phyloP scores from a whole-genome alignment of 2,113 vertebrate species.

The Chaetura pelagica region DNA sequence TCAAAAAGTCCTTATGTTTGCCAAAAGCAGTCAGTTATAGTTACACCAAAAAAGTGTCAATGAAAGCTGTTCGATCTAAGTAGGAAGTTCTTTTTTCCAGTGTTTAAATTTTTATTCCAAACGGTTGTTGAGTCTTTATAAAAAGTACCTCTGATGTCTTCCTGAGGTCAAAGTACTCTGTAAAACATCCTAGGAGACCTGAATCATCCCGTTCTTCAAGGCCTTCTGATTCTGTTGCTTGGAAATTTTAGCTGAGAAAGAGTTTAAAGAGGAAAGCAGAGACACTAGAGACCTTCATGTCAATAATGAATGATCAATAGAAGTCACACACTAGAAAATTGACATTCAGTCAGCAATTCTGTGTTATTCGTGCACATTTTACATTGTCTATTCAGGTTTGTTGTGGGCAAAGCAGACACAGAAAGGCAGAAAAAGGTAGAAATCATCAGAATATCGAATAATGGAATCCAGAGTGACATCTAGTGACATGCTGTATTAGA shows the following conservation, averaged over 20 bases:
- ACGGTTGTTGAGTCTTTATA: constrained; percentile 69
- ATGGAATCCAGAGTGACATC: constrained; percentile 81
- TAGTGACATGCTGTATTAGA: constrained; percentile 77
- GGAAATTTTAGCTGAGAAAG: constrained; percentile 82
- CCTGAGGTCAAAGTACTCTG: constrained; percentile 80
- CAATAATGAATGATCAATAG: constrained; percentile 85
- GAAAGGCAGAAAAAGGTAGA: constrained; percentile 68
- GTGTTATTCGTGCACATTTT: constrained; percentile 76
- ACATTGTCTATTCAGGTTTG: constrained; percentile 68
- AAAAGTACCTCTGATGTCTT: constrained; percentile 73
- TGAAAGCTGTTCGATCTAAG: constrained; percentile 43
- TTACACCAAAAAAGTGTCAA: constrained; percentile 51
- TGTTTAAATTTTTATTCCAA: constrained; percentile 77
- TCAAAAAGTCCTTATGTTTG: constrained; percentile 31
- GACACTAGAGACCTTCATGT: constrained; percentile 80
- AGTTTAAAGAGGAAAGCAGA: constrained; percentile 79
- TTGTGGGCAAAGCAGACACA: constrained; percentile 23
- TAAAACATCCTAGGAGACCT: constrained; percentile 79
- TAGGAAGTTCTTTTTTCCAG: not conserved
- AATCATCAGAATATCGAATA: constrained; percentile 70
- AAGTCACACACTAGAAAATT: constrained; percentile 80
- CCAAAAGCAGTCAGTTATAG: constrained; percentile 21
- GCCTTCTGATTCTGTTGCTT: constrained; percentile 66
- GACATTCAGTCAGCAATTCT: constrained; percentile 82
- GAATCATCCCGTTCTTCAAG: constrained; percentile 76